Evolutionary conservation across 2,888 invertebrate species (phyloP).

Genomic region (Xestobium rufovillosum): DNA sequence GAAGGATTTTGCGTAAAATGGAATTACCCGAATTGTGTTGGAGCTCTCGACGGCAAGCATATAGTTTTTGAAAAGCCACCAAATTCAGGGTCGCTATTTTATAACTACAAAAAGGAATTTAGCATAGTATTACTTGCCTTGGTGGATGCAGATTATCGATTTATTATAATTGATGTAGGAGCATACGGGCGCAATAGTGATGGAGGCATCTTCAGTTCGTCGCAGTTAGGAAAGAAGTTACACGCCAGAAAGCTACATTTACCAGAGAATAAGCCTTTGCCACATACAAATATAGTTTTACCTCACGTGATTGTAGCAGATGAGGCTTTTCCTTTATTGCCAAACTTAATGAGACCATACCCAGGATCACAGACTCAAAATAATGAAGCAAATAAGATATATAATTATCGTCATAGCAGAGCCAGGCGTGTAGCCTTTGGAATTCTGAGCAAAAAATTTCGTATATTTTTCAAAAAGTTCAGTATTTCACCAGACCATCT

Average conservation of each 20-base stretch:
- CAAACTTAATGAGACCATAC: constrained; percentile 20
- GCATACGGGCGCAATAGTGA: constrained; percentile 19
- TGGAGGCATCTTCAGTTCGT: constrained; percentile 18
- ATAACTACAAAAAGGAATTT: constrained; percentile 20
- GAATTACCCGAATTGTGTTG: constrained; percentile 19
- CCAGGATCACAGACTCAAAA: constrained; percentile 17
- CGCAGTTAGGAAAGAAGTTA: constrained; percentile 16
- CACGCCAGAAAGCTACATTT: constrained; percentile 10
- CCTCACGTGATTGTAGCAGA: constrained; percentile 20
- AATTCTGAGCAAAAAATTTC: constrained; percentile 16
- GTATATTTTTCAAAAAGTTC: constrained; percentile 14
- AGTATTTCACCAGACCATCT: constrained; percentile 15
- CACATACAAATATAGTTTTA: constrained; percentile 13
- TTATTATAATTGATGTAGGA: constrained; percentile 20
- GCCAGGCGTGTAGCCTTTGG: constrained; percentile 16
- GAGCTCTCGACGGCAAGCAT: constrained; percentile 19
- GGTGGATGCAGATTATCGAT: constrained; percentile 19
- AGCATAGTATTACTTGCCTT: constrained; percentile 18
- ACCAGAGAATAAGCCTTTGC: constrained; percentile 15
- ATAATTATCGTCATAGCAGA: constrained; percentile 20
- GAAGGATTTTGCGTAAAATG: constrained; percentile 16
- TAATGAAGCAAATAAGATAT: constrained; percentile 18
- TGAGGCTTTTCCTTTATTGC: constrained; percentile 18
- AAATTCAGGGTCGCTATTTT: constrained; percentile 18
- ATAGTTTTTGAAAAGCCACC: constrained; percentile 19